These are phyloP conservation scores for fruit fly (Drosophila melanogaster) DNA, from an alignment of 1,140 invertebrate genomes.

Conservation along the genomic window DNA sequence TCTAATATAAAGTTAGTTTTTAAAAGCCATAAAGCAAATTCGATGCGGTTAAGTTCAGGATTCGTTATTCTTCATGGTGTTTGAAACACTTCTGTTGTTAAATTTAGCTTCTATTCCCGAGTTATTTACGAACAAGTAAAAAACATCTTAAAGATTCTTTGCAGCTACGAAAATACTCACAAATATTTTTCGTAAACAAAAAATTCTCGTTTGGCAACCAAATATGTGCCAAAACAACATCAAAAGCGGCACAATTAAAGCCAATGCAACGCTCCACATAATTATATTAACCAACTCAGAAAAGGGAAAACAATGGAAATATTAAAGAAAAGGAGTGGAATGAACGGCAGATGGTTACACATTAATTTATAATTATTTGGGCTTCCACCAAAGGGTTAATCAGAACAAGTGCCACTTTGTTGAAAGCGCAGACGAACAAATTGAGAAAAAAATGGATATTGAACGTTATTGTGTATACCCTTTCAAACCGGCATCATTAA, in stretches of 20 bases:
- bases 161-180: neutral
- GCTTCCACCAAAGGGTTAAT: constrained; percentile 61
- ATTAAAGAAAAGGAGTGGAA: neutral
- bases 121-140: too few species aligned
- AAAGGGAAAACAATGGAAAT: constrained; percentile 40
- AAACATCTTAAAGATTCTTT: neutral
- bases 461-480: neutral
- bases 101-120: too few species aligned
- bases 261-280: constrained; percentile 55
- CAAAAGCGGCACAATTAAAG: constrained; percentile 69
- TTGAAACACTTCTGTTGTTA: neutral
- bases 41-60: neutral
- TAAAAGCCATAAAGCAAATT: neutral
- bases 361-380: constrained; percentile 68
- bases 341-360: constrained; percentile 35
- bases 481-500: neutral
- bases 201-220: neutral
- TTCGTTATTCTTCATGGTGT: constrained; percentile 11
- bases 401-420: constrained; percentile 51
- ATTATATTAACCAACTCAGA: constrained; percentile 54
- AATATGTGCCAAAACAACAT: constrained; percentile 37
- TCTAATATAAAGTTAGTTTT: neutral
- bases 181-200: neutral
- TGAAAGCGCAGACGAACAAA: constrained; percentile 13
- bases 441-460: neutral